Conservation (phyloP, 2,888 invertebrate genomes). For the Opisthograptis luteolata region DNA sequence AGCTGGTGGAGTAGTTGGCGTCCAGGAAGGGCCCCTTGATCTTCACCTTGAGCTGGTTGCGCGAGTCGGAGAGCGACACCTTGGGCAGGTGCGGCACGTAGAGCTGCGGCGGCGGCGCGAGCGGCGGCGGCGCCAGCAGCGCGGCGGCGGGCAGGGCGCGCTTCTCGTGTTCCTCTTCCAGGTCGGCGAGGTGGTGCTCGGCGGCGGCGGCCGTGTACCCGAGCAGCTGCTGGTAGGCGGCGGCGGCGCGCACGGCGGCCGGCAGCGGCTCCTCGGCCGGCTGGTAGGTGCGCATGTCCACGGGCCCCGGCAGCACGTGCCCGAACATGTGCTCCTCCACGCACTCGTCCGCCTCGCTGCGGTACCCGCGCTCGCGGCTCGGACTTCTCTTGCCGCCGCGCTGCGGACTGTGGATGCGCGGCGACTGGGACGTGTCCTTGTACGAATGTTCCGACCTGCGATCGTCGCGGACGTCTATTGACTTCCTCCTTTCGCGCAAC, state of each 20-base stretch:
- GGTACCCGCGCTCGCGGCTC: too few species aligned
- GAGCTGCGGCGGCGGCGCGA: slow-evolving; percentile 50
- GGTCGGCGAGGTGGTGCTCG: slow-evolving; percentile 88
- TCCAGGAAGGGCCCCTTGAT: slow-evolving; percentile 95
- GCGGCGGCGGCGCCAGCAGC: slow-evolving; percentile 45
- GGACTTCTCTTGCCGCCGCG: slow-evolving; percentile 54
- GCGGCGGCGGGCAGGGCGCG: slow-evolving; percentile 88
- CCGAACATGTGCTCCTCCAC: slow-evolving; percentile 59
- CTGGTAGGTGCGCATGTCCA: slow-evolving; percentile 95
- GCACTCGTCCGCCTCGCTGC: slow-evolving; percentile 48
- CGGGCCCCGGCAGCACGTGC: slow-evolving; percentile 92
- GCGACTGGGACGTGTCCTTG: slow-evolving; percentile 84
- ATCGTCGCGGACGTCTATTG: slow-evolving; percentile 87
- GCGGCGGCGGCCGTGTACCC: slow-evolving; percentile 87
- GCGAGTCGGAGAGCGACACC: slow-evolving; percentile 90
- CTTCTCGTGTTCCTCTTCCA: slow-evolving; percentile 90
- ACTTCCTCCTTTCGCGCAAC: slow-evolving; percentile 90
- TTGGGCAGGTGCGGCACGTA: slow-evolving; percentile 81
- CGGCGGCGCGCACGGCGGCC: slow-evolving; percentile 78
- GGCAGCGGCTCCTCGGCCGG: slow-evolving; percentile 80
- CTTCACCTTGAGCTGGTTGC: slow-evolving; percentile 95
- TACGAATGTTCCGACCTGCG: slow-evolving; percentile 82
- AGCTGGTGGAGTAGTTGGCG: slow-evolving; percentile 88
- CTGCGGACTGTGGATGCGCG: slow-evolving; percentile 82
- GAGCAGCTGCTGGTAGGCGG: slow-evolving; percentile 85